Percentiles rank a stretch among this genome's conserved stretches.
phyloP scores from a whole-genome alignment of 2,797 vertebrate species.

The Oreonectes daqikongensis region DNA sequence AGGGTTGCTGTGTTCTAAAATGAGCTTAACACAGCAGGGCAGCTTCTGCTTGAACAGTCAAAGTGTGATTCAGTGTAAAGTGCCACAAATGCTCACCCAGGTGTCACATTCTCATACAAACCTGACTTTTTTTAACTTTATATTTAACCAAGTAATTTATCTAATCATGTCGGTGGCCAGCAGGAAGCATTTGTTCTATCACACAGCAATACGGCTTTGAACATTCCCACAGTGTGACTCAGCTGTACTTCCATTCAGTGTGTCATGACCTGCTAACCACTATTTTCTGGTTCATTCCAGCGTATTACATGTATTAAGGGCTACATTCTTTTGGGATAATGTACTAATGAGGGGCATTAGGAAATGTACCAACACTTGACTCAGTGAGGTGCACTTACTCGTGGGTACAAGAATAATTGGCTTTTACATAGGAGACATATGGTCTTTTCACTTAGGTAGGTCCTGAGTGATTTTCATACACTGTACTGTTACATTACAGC shows the following conservation, averaged over 20 bases:
- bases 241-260: slow-evolving; percentile 20
- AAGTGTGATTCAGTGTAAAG: slow-evolving; percentile 8
- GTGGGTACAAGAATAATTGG: not conserved
- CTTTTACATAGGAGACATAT: not conserved
- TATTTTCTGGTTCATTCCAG: slow-evolving; percentile 10
- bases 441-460: not conserved
- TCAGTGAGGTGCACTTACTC: not conserved
- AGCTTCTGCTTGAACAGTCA: not conserved
- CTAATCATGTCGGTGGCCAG: not conserved
- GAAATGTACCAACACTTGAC: not conserved
- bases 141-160: slow-evolving; percentile 9
- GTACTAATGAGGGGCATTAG: slow-evolving; percentile 15
- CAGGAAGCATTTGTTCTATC: slow-evolving; percentile 23
- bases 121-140: slow-evolving; percentile 32
- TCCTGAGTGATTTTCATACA: too few relatives aligned
- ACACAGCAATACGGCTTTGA: slow-evolving; percentile 2
- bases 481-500: too few relatives aligned
- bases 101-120: slow-evolving; percentile 3
- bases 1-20: slow-evolving; percentile 39
- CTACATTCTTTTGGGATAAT: slow-evolving; percentile 25
- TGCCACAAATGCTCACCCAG: slow-evolving; percentile 5
- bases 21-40: slow-evolving; percentile 32
- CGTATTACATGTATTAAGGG: not conserved
- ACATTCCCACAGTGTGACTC: slow-evolving; percentile 9
- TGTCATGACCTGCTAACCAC: slow-evolving; percentile 15